These are phyloP conservation scores for Amyelois transitella DNA, from an alignment of 1,140 invertebrate species.

Conservation along the genomic window DNA sequence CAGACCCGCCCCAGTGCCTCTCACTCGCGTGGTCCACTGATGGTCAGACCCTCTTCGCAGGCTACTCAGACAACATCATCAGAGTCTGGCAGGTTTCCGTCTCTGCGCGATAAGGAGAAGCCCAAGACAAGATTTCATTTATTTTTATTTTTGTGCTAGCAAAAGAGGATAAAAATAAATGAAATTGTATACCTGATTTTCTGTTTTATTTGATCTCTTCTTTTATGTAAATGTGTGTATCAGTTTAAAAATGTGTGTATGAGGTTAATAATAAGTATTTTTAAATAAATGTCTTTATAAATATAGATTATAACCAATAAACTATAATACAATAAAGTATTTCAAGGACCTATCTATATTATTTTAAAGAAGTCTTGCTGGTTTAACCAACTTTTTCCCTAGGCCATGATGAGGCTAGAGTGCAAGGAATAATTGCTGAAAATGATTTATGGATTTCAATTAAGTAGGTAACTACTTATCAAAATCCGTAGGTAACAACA, in stretches of 20 bases:
- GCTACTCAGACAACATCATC: slow-evolving; percentile 98
- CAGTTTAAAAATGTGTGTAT: neutral
- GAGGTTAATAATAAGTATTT: too few species aligned
- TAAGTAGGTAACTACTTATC: too few species aligned
- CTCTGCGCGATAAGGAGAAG: slow-evolving; percentile 79
- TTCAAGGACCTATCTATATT: too few species aligned
- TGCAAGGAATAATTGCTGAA: too few species aligned
- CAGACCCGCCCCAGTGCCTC: slow-evolving; percentile 95
- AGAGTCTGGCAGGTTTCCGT: slow-evolving; percentile 98
- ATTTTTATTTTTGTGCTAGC: slow-evolving; percentile 58
- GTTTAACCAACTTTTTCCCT: too few species aligned
- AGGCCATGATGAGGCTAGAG: too few species aligned
- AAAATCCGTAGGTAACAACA: too few species aligned
- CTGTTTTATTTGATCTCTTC: slow-evolving; percentile 50
- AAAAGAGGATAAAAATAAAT: slow-evolving; percentile 69
- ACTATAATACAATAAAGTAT: too few species aligned
- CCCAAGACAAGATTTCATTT: slow-evolving; percentile 53
- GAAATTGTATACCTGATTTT: slow-evolving; percentile 40
- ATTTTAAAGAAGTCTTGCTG: too few species aligned
- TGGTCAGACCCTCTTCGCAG: slow-evolving; percentile 98
- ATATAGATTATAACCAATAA: too few species aligned
- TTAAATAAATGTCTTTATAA: too few species aligned
- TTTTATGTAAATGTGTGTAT: neutral
- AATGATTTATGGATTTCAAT: too few species aligned
- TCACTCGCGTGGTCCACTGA: slow-evolving; percentile 99